Conservation (phyloP, 2,797 vertebrate species). For the Lacerta viridis region DNA sequence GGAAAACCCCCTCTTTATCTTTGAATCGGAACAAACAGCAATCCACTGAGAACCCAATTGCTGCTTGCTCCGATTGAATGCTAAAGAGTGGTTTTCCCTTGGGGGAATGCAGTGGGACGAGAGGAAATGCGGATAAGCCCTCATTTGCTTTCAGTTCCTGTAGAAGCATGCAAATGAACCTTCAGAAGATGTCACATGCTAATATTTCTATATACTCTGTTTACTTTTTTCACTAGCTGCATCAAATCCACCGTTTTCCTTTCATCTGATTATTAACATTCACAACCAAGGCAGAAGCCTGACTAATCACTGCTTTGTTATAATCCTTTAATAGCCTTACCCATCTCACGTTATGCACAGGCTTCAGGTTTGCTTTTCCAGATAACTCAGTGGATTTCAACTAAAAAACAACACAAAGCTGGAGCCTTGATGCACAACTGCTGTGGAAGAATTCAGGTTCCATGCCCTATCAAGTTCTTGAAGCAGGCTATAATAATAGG, state of each 20-base stretch:
- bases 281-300: neutral
- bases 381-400: neutral
- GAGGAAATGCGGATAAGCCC: too few relatives aligned
- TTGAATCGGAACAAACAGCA: too few relatives aligned
- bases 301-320: slow-evolving; percentile 45
- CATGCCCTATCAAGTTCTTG: neutral
- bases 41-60: too few relatives aligned
- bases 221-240: neutral
- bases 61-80: too few relatives aligned
- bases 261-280: slow-evolving; percentile 40
- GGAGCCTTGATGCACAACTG: slow-evolving; percentile 39
- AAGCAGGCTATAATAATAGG: slow-evolving; percentile 7
- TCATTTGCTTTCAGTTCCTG: neutral
- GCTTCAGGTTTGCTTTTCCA: slow-evolving; percentile 37
- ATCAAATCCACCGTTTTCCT: neutral
- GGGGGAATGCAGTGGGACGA: too few relatives aligned
- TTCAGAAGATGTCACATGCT: slow-evolving; percentile 8
- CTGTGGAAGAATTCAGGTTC: neutral
- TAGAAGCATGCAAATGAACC: neutral
- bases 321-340: slow-evolving; percentile 43
- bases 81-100: too few relatives aligned
- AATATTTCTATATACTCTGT: slow-evolving; percentile 21
- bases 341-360: neutral
- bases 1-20: too few relatives aligned
- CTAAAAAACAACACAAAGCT: neutral